These are phyloP conservation scores for Eupeodes corollae DNA, from an alignment of 1,140 invertebrate species.

Conservation along the genomic window DNA sequence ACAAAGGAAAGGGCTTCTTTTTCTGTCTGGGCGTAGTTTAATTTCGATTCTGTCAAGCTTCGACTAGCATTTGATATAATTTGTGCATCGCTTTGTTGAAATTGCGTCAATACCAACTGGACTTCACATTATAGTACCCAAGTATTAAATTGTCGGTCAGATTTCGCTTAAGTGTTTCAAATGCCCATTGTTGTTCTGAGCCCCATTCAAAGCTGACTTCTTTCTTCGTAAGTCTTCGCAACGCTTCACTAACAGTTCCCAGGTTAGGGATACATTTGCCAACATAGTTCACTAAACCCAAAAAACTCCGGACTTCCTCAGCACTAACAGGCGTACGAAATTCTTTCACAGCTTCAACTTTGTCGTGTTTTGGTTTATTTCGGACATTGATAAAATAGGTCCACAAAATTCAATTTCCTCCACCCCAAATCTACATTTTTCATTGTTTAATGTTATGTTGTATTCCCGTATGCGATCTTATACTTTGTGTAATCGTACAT, in stretches of 20 bases:
- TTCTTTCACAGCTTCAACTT: conserved; percentile 9
- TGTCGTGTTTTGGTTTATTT: conserved; percentile 12
- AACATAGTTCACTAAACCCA: too few relatives aligned
- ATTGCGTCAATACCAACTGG: conserved; percentile 15
- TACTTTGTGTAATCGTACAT: conserved; percentile 14
- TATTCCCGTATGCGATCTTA: conserved; percentile 9
- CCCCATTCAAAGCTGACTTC: not conserved
- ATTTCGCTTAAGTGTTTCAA: too few relatives aligned
- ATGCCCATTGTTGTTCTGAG: too few relatives aligned
- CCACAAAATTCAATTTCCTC: conserved; percentile 19
- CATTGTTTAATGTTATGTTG: conserved; percentile 14
- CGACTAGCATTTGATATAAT: not conserved
- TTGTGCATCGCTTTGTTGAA: not conserved
- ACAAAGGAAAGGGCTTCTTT: conserved; percentile 5
- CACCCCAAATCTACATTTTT: conserved; percentile 15
- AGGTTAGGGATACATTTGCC: conserved; percentile 21
- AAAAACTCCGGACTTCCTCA: too few relatives aligned
- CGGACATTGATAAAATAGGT: conserved; percentile 11
- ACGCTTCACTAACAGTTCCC: conserved; percentile 16
- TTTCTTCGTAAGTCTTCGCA: conserved; percentile 13
- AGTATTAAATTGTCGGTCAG: too few relatives aligned
- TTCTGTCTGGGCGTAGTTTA: not conserved
- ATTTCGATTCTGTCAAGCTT: not conserved
- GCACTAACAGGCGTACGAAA: conserved; percentile 12
- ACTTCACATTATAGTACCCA: conserved; percentile 1